Conservation (phyloP, 2,797 vertebrate genomes). For the Bovichtus diacanthus region DNA sequence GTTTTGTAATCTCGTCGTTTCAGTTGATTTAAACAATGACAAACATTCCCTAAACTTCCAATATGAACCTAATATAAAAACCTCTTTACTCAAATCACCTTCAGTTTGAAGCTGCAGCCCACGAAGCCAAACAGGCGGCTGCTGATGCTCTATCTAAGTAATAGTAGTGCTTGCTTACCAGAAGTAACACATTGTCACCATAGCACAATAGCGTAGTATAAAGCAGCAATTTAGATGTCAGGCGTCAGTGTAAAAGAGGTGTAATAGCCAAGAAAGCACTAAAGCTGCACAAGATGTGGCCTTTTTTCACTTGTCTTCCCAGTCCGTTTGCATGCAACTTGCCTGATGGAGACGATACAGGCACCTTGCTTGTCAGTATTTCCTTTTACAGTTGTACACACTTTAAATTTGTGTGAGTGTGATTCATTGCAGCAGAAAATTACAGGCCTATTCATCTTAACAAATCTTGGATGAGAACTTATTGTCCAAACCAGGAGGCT, state of each 20-base stretch:
- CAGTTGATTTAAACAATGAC: neutral
- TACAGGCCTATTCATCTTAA: slow-evolving; percentile 60
- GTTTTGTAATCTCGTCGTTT: neutral
- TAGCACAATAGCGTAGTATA: slow-evolving; percentile 56
- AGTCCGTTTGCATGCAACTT: slow-evolving; percentile 19
- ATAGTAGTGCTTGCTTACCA: slow-evolving; percentile 65
- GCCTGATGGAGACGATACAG: slow-evolving; percentile 25
- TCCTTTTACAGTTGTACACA: slow-evolving; percentile 25
- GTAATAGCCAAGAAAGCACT: slow-evolving; percentile 44
- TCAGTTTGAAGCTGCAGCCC: slow-evolving; percentile 33
- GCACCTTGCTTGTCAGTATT: slow-evolving; percentile 43
- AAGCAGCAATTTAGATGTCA: slow-evolving; percentile 75
- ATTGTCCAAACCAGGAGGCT: slow-evolving; percentile 62
- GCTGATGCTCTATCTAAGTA: slow-evolving; percentile 46
- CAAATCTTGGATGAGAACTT: slow-evolving; percentile 52
- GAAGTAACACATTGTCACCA: slow-evolving; percentile 55
- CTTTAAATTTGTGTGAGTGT: slow-evolving; percentile 63
- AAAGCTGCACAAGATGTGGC: slow-evolving; percentile 16
- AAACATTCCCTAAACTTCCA: neutral
- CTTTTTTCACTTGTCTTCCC: slow-evolving; percentile 24
- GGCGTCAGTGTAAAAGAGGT: slow-evolving; percentile 42
- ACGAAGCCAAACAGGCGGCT: slow-evolving; percentile 25
- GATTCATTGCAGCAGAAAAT: slow-evolving; percentile 66
- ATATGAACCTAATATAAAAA: neutral
- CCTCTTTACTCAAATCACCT: slow-evolving; percentile 28